Conservation (phyloP, 2,113 vertebrate species). For the Orthonyx spaldingii region DNA sequence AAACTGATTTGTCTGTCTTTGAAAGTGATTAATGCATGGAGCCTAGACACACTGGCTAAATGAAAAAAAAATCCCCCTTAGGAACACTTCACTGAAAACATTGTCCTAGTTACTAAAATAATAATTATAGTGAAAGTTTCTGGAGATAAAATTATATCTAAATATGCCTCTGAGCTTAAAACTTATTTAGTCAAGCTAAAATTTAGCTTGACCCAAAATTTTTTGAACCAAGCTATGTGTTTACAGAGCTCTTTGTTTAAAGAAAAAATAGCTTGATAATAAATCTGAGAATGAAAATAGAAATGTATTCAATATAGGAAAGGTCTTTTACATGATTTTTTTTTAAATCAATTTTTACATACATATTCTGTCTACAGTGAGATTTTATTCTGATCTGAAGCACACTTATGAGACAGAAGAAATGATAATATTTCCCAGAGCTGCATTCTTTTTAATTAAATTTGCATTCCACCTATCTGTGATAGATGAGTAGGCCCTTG, state of each 20-base stretch:
- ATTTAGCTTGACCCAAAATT: neutral
- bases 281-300: neutral
- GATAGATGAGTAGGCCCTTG: slow-evolving; percentile 8
- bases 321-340: neutral
- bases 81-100: slow-evolving; percentile 19
- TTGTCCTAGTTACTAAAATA: slow-evolving; percentile 30
- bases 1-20: slow-evolving; percentile 30
- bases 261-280: neutral
- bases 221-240: neutral
- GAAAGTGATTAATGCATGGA: slow-evolving; percentile 51
- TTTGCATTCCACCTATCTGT: slow-evolving; percentile 4
- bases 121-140: slow-evolving; percentile 30
- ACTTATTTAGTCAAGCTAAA: slow-evolving; percentile 35
- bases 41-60: slow-evolving; percentile 18
- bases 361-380: neutral
- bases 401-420: neutral
- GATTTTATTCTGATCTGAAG: neutral
- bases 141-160: slow-evolving; percentile 33
- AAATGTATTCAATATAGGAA: neutral
- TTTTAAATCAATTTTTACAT: neutral
- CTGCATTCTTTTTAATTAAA: slow-evolving; percentile 43
- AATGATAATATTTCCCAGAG: neutral
- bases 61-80: neutral
- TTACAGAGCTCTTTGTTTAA: neutral
- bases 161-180: slow-evolving; percentile 37